These are phyloP conservation scores for Brachionus manjavacas DNA, from an alignment of 1,140 invertebrate genomes.

Conservation along the genomic window DNA sequence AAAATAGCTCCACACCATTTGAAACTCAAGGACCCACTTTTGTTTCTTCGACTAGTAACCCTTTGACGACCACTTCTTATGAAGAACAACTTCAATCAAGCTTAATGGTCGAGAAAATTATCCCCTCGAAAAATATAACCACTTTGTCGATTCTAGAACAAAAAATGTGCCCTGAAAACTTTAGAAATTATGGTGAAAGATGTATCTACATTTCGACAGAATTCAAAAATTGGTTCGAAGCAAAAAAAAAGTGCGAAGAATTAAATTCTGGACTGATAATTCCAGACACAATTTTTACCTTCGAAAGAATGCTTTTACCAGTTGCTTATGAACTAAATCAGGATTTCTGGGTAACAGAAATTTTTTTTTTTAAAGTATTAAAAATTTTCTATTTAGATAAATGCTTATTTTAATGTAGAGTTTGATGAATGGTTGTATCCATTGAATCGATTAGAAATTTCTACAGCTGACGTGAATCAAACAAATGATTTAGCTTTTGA, in stretches of 20 bases:
- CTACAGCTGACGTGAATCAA: not conserved
- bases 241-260: not conserved
- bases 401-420: conserved; percentile 15
- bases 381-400: not conserved
- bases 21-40: not conserved
- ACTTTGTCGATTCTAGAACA: not conserved
- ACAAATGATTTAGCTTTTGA: not conserved
- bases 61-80: not conserved
- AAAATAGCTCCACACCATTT: not conserved
- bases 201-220: conserved; percentile 2
- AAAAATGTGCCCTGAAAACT: conserved; percentile 5
- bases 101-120: not conserved
- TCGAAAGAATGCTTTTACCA: not conserved
- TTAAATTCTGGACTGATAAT: not conserved
- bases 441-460: not conserved
- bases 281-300: not conserved
- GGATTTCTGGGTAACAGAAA: not conserved
- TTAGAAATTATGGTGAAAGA: not conserved
- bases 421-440: conserved; percentile 25
- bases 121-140: not conserved
- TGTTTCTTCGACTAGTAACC: not conserved
- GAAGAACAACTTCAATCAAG: not conserved
- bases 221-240: not conserved
- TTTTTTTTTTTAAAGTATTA: not conserved
- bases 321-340: not conserved